Evolutionary conservation across 2,797 vertebrate species (phyloP), one percentile per base, ranked within the genome.

Genomic region (Heliangelus exortis): DNA sequence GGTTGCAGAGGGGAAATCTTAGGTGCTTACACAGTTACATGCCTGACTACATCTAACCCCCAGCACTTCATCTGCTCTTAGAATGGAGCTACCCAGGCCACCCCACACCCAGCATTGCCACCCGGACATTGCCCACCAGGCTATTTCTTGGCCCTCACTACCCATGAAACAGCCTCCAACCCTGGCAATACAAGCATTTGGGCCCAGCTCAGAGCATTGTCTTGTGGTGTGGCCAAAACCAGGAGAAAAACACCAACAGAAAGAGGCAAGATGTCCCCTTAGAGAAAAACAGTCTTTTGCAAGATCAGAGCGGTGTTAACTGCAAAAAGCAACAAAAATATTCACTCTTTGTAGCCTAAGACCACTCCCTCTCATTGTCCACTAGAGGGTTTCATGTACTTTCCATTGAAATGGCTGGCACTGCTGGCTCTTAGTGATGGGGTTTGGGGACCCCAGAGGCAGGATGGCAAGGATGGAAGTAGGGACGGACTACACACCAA

Each of bases 351-450:
- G 10, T 45, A 92, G 47, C 29, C 48, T 58, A 63, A 78, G 62
- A 47, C 50, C 0, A 0, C 67, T 96, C 93, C 26, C 87, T 75
- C 33, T 78, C 19, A 87, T 39, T 67, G 95, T 96, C 95, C 96
- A 93, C 95, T 94, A 97, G 96, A 95, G 96, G 95, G 96, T 92
- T 93, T 96, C 95, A 97, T 97, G 96, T 94, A 74, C 95, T 96
- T 88, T 23, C 71, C 73, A 79, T 59, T 0, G 5, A 50, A 92
- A 57, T 18, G 41, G 15, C 34, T 6, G 31, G 50, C 41, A 5
- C 20, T 1, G 1, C 23, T 0, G 3, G 31, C 73, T 69, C 34
- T 67, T 25, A 20, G 55, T 86, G 55, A 73, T 12, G 26, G 45
- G 57, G 16, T 16, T 62, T 3, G 11, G 43, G 45, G 43, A 51